Evolutionary conservation across 2,797 vertebrate genomes (phyloP), one percentile per base, ranked within the genome.

Genomic region (Sebastes matsubarae): DNA sequence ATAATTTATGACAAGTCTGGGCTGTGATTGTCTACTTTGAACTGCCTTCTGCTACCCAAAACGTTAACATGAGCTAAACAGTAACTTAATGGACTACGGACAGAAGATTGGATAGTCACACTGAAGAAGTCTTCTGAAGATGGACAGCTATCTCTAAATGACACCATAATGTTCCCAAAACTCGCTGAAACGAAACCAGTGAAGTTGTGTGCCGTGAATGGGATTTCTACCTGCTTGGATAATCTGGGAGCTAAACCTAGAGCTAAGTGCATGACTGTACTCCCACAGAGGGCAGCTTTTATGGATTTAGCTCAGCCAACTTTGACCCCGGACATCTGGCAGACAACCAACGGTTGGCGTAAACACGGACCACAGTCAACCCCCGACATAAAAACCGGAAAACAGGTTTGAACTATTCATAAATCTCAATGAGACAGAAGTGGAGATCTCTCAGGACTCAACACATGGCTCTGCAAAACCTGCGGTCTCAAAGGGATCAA

Each of bases 211-310:
- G 54, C 55, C 52, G 38, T 18, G 30, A 29, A 67, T 36, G 5
- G 55, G 70, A 73, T 79, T 54, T 67, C 61, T 67, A 72, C 77
- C 54, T 67, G 38, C 69, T 67, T 69, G 61, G 54, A 67, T 67
- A 67, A 66, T 79, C 54, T 52, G 4, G 38, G 63, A 12, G 36
- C 24, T 72, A 59, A 72, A 67, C 8, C 12, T 42, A 11, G 13
- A 79, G 61, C n/a, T 59, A 73, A 68, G 57, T 79, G 55, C 42
- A 55, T 18, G 29, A 29, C 36, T 34, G 46, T 46, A 42, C 34
- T 70, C 60, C 29, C 54, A 34, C 8, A 29, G n/a, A 72, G 61
- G 52, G 7, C 52, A 46, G 58, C 42, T 30, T 55, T 68, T 63
- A 63, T 66, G 22, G 52, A 58, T 46, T 71, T 18, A 46, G 29